Base-by-base conservation (phyloP, 2,113 vertebrate genomes). In the Elgaria multicarinata region DNA sequence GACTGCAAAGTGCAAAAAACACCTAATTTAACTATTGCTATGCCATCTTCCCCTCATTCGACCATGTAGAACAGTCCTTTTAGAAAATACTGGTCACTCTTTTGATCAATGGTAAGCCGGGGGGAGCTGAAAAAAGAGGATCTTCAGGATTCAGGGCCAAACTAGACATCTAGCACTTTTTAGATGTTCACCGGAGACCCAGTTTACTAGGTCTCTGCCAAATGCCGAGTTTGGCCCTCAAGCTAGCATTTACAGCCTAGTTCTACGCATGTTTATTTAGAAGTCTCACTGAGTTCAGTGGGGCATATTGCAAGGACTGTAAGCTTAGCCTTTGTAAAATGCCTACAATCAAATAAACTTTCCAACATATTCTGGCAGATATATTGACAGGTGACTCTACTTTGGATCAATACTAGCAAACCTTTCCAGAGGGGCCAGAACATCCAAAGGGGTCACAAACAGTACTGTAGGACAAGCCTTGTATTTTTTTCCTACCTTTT, bases 1-100 rank as follows among this genome's bases (percentile, higher is more conserved):
- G 14, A 98, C 99, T 99, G 94, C 31, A 95, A 81, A 95, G 64
- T 90, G 44, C 44, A 95, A 90, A 92, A 81, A 84, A 90, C 18
- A 33, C 14, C 26, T 42, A 81, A 71, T 69, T 78, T n/a, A 89
- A 83, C 18, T 1, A 36, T 1, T 69, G 26, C 55, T 26, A 16
- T 64, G 36, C 28, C 1, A 55, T 55, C 62, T 53, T 28, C 13
- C 2, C 12, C 33, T 24, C 3, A 39, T 78, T 66, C 62, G 39
- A 12, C 36, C 36, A 75, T 18, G 28, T 86, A 85, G 7, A 58
- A 85, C 24, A 71, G 8, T 44, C 28, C 26, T 74, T 74, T 26
- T 44, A 83, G 9, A 83, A 76, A 74, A 83, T n/a, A 83, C 39
- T 14, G 64, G 42, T 31, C 22, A 33, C 53, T 55, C 42, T 9